Conservation (phyloP, 1,140 invertebrate species). For the Patella vulgata region DNA sequence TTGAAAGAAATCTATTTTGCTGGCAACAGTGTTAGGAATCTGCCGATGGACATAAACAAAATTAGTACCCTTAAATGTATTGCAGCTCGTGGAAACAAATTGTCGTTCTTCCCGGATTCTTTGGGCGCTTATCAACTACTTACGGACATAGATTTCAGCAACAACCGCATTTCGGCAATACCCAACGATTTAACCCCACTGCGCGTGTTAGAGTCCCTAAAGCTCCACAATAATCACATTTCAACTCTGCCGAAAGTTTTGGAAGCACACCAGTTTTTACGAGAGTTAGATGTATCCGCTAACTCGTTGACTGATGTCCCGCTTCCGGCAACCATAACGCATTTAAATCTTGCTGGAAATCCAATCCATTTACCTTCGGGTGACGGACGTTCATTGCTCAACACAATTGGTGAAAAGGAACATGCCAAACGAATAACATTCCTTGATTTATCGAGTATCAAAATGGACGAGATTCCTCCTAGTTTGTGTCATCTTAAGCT, state of each 20-base stretch:
- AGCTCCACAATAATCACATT: slow-evolving; percentile 44
- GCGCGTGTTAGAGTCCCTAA: slow-evolving; percentile 37
- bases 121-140: slow-evolving; percentile 55
- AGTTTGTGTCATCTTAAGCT: slow-evolving; percentile 45
- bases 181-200: slow-evolving; percentile 53
- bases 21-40: slow-evolving; percentile 37
- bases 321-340: slow-evolving; percentile 51
- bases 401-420: slow-evolving; percentile 39
- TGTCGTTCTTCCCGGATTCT: slow-evolving; percentile 46
- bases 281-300: slow-evolving; percentile 44
- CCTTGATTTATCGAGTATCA: slow-evolving; percentile 48
- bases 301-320: slow-evolving; percentile 53
- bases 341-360: slow-evolving; percentile 54
- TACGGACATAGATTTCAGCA: slow-evolving; percentile 45
- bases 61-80: slow-evolving; percentile 50
- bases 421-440: slow-evolving; percentile 41
- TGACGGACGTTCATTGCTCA: slow-evolving; percentile 45
- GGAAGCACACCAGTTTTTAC: slow-evolving; percentile 42
- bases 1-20: slow-evolving; percentile 11
- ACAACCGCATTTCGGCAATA: slow-evolving; percentile 53
- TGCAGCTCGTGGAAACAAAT: slow-evolving; percentile 46
- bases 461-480: slow-evolving; percentile 54
- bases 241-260: slow-evolving; percentile 49
- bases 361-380: slow-evolving; percentile 42
- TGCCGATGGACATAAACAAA: slow-evolving; percentile 51